Evolutionary conservation across 1,140 invertebrate genomes (phyloP), one percentile per base, ranked within the genome.

Genomic region (Trypoxylus dichotomus): DNA sequence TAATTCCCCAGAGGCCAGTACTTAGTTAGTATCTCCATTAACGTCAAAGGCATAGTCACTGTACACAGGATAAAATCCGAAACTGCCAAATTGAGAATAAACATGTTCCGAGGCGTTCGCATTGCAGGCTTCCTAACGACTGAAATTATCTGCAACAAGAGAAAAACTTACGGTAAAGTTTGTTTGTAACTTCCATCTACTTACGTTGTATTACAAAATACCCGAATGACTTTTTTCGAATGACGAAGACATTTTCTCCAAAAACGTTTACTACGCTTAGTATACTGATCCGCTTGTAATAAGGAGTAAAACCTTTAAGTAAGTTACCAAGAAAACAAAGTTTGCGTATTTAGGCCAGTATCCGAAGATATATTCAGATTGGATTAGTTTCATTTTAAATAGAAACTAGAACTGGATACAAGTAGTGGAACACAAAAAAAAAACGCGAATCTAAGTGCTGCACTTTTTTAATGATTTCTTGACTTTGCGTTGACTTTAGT

Each of bases 11-110:
- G 84, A 0, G 93, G 92, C 91, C 92, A 94, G 84, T 92, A 93
- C 82, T 92, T 92, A 10, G 92, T 91, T 13, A 94, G 86, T 25
- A 96, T 91, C 84, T 95, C 93, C 87, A 95, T 92, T 58, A 96
- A 85, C 21, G 95, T 96, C 72, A 96, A 88, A 11, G 95, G 95
- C 87, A 95, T 96, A 0, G 94, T 96, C 19, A 96, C 92, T 76
- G 94, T 88, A 84, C 95, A 96, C 15, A 96, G 88, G 19, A 95
- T 89, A 2, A 96, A 89, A 87, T 96, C 95, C 24, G 94, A 95
- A 10, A 96, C 92, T 7, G 95, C 95, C 80, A 96, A 86, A 87
- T 96, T 97, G n/a, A 96, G 91, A 77, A 97, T 96, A 86, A 96
- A 96, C 84, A 96, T 92, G 87, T 97, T 96, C 13, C 95, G 86